Evolutionary conservation across 1,140 invertebrate genomes (phyloP).

Genomic region (Lepidurus packardi): DNA sequence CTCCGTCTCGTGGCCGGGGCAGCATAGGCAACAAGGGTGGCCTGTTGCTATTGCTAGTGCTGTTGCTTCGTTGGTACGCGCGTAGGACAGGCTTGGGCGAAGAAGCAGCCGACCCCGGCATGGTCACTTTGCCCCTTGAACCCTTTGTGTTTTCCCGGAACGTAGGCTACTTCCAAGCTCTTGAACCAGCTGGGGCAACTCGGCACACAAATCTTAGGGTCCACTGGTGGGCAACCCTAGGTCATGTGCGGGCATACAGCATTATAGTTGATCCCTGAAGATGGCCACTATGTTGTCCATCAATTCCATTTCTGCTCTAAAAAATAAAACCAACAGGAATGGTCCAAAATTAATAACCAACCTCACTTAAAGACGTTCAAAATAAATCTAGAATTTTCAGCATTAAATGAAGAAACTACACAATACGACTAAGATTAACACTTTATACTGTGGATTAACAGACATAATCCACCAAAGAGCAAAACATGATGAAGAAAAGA

Average conservation of each 20-base stretch:
- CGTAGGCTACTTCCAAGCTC: not conserved
- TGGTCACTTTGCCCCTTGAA: not conserved
- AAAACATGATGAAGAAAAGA: no score
- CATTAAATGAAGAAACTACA: not conserved
- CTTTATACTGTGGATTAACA: no score
- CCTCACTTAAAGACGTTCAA: not conserved
- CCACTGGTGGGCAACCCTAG: not conserved
- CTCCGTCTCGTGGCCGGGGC: not conserved
- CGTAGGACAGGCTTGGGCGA: not conserved
- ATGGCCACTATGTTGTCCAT: not conserved
- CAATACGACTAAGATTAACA: not conserved
- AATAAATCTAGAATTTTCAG: not conserved
- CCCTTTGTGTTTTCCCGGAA: not conserved
- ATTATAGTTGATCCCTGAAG: not conserved
- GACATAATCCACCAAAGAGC: no score
- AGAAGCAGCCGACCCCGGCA: conserved; percentile 26
- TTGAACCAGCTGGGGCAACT: not conserved
- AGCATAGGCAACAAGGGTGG: not conserved
- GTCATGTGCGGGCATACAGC: not conserved
- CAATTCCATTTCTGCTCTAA: not conserved
- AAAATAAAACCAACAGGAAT: not conserved
- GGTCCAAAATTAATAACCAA: no score
- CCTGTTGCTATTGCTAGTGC: not conserved
- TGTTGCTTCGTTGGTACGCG: not conserved
- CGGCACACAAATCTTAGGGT: conserved; percentile 1